Conservation (phyloP, 2,888 invertebrate genomes). For the Xestia ashworthii region DNA sequence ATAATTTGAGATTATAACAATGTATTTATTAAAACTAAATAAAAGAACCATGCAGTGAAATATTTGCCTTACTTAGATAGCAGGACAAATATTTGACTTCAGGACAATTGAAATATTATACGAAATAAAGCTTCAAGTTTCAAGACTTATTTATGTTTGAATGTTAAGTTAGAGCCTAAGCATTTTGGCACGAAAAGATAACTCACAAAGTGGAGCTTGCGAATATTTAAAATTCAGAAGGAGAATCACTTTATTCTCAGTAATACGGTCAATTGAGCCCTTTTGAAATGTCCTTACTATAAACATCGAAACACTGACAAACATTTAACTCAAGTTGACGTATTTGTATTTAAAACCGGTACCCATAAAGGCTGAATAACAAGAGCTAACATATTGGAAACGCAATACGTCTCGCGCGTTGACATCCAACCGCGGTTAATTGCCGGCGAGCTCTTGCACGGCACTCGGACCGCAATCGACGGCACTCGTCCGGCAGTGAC, state of each 20-base stretch:
- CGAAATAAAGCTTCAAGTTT: conserved; percentile 4
- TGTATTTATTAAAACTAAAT: not conserved
- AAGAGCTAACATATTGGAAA: conserved; percentile 16
- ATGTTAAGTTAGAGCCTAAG: conserved; percentile 8
- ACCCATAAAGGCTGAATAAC: not conserved
- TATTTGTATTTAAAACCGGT: not conserved
- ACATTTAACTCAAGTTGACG: not conserved
- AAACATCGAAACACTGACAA: not conserved
- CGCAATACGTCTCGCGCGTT: conserved; percentile 12
- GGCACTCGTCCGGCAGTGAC: conserved; percentile 34
- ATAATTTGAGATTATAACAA: no score
- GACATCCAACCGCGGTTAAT: conserved; percentile 22
- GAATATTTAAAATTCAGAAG: conserved; percentile 3
- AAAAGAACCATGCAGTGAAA: not conserved
- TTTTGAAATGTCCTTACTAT: conserved; percentile 3
- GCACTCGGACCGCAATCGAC: conserved; percentile 43
- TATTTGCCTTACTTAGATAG: not conserved
- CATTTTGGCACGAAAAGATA: not conserved
- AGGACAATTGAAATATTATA: conserved; percentile 4
- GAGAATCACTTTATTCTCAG: not conserved
- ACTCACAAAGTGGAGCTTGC: not conserved
- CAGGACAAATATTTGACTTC: not conserved
- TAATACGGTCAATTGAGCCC: not conserved
- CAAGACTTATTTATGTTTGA: conserved; percentile 7
- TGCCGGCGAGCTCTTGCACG: conserved; percentile 33